These are phyloP conservation scores for Harmothoe impar DNA, from an alignment of 2,888 invertebrate genomes.

Conservation along the genomic window DNA sequence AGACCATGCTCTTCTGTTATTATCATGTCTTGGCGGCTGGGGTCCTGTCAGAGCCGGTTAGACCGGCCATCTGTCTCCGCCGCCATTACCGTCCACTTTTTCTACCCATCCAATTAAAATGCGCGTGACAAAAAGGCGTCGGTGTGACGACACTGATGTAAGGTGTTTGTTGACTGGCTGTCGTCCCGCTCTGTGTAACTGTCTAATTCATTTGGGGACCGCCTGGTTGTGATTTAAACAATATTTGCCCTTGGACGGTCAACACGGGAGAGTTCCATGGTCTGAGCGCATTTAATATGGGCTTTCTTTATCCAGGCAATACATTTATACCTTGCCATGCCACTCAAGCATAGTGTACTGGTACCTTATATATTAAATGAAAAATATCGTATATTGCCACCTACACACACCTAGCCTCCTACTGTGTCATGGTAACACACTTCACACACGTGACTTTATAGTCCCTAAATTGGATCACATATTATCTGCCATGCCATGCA, in stretches of 20 bases:
- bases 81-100: constrained; percentile 13
- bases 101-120: constrained; percentile 36
- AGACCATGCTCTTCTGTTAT: constrained; percentile 22
- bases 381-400: no score
- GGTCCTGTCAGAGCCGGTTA: neutral
- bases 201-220: constrained; percentile 6
- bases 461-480: no score
- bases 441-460: no score
- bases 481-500: no score
- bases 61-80: constrained; percentile 11
- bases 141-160: constrained; percentile 20
- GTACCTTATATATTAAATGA: no score
- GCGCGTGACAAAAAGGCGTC: constrained; percentile 40
- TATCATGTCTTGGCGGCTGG: constrained; percentile 19
- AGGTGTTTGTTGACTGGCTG: constrained; percentile 47
- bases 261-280: neutral
- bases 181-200: constrained; percentile 15
- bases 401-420: no score
- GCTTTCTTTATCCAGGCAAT: neutral
- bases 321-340: neutral
- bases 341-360: no score
- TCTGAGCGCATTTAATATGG: neutral
- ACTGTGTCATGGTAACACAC: no score
- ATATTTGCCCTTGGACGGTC: neutral
- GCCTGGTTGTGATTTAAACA: constrained; percentile 13